Conservation (phyloP, 23 tunicate species). For the Styela clava region DNA sequence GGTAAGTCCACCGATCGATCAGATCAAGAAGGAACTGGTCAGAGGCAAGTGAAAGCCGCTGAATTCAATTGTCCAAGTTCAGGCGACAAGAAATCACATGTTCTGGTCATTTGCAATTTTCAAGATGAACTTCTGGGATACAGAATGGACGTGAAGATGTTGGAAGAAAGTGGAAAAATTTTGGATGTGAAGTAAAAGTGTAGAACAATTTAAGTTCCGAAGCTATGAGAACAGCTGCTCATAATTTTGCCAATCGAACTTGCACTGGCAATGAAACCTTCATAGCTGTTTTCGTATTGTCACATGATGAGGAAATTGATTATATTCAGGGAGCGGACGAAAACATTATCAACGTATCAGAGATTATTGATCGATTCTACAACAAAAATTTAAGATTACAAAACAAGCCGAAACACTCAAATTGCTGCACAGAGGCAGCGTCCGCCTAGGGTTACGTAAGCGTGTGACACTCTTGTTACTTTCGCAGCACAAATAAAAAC, state of each 20-base stretch:
- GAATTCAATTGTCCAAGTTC: too few relatives aligned
- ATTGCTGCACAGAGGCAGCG: slow-evolving; percentile 1
- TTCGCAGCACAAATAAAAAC: slow-evolving; percentile 44
- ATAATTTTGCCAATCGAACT: neutral
- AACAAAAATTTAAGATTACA: slow-evolving; percentile 42
- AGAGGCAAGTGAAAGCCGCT: too few relatives aligned
- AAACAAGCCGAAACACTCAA: slow-evolving; percentile 24
- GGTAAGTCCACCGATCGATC: too few relatives aligned
- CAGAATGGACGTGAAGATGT: neutral
- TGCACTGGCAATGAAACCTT: neutral
- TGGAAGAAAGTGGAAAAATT: neutral
- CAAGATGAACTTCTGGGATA: neutral
- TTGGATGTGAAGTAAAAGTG: neutral
- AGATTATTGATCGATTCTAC: slow-evolving; percentile 34
- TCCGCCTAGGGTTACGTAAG: neutral
- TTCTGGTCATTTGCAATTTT: neutral
- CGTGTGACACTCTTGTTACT: slow-evolving; percentile 40
- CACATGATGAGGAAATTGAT: slow-evolving; percentile 34
- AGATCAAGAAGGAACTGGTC: too few relatives aligned
- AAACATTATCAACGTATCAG: slow-evolving; percentile 15
- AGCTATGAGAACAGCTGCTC: neutral
- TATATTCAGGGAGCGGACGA: slow-evolving; percentile 36
- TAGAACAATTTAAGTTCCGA: neutral
- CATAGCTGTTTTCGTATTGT: slow-evolving; percentile 49
- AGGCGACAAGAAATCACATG: neutral